Conservation (phyloP, 2,888 invertebrate genomes). For the Xanthia icteritia region DNA sequence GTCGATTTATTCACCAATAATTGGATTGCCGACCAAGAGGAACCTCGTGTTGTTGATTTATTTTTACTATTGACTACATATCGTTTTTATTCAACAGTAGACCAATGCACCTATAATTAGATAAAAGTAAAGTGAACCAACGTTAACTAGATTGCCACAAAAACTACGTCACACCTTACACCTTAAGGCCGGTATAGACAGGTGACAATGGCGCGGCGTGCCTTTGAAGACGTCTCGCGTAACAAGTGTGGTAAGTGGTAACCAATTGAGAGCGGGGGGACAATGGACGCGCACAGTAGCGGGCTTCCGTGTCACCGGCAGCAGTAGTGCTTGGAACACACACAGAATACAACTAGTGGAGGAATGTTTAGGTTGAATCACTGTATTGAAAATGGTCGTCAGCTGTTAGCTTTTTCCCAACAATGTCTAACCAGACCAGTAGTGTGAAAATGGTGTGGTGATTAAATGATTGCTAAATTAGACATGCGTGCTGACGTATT, state of each 20-base stretch:
- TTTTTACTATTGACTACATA: constrained; percentile 6
- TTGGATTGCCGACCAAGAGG: background rate
- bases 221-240: constrained; percentile 79
- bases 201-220: constrained; percentile 83
- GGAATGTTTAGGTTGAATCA: background rate
- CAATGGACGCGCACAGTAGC: constrained; percentile 88
- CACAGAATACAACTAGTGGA: constrained; percentile 58
- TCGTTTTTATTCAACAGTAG: constrained; percentile 4
- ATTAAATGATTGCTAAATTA: background rate
- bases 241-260: constrained; percentile 80
- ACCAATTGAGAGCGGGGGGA: constrained; percentile 78
- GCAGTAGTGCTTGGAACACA: constrained; percentile 69
- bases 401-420: too few species aligned
- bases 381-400: too few species aligned
- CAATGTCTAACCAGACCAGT: too few species aligned
- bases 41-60: constrained; percentile 16
- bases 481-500: background rate
- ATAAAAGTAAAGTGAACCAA: constrained; percentile 43
- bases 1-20: background rate
- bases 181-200: constrained; percentile 67
- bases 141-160: constrained; percentile 45
- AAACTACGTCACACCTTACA: constrained; percentile 47
- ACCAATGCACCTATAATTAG: constrained; percentile 20
- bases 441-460: background rate
- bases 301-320: constrained; percentile 82